Evolutionary conservation across 2,113 vertebrate species (phyloP).

Genomic region (Ramphastos sulfuratus): DNA sequence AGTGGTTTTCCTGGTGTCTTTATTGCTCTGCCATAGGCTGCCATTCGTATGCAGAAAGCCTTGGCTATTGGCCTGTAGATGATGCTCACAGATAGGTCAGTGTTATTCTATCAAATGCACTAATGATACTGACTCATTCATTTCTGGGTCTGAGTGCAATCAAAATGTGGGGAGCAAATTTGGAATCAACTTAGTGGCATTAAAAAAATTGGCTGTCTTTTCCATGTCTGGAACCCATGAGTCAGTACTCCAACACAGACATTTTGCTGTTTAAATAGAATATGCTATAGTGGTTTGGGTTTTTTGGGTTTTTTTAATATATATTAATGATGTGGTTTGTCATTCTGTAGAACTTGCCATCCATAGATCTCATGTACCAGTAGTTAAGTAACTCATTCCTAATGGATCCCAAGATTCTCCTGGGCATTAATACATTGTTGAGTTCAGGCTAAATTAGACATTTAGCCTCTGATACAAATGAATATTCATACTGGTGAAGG

Average conservation of each 20-base stretch:
- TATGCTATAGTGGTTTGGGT: not conserved
- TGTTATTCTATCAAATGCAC: constrained; percentile 1
- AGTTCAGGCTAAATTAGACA: not conserved
- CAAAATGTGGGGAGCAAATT: constrained; percentile 35
- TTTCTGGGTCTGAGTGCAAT: not conserved
- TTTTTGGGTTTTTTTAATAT: not conserved
- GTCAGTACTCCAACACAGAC: constrained; percentile 37
- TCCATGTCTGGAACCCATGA: constrained; percentile 46
- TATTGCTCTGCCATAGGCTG: not conserved
- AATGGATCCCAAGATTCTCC: not conserved
- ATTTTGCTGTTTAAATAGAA: constrained; percentile 36
- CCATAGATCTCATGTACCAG: not conserved
- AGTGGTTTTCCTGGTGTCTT: not conserved
- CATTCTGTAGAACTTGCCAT: not conserved
- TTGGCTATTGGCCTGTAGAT: not conserved
- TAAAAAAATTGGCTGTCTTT: constrained; percentile 45
- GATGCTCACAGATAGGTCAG: not conserved
- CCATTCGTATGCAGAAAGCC: not conserved
- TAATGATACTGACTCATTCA: constrained; percentile 28
- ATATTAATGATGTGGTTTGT: not conserved
- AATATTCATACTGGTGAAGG: not conserved
- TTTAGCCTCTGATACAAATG: not conserved
- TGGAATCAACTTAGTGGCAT: constrained; percentile 20
- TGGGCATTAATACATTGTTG: not conserved
- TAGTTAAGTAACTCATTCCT: not conserved